Conservation (phyloP, 2,113 vertebrate species). For the Elephantulus edwardii region DNA sequence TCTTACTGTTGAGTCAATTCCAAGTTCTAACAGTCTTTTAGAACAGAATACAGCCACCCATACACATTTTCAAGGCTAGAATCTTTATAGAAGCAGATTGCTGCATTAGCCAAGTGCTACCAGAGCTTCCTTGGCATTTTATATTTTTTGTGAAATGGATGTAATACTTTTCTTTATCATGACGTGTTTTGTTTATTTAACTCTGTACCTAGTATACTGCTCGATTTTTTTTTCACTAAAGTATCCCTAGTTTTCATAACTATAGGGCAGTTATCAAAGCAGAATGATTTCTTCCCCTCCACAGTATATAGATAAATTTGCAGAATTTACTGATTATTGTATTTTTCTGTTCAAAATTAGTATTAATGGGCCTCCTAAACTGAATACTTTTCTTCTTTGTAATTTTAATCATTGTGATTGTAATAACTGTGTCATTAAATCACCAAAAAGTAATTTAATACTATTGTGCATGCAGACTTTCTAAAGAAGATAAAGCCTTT, state of each 20-base stretch:
- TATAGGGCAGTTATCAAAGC: constrained; percentile 22
- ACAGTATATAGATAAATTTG: constrained; percentile 50
- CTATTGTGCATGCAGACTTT: constrained; percentile 86
- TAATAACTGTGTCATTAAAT: constrained; percentile 26
- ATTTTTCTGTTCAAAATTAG: constrained; percentile 56
- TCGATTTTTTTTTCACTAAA: constrained; percentile 51
- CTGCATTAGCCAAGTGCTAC: neutral
- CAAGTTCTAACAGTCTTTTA: neutral
- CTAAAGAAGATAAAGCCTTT: constrained; percentile 92
- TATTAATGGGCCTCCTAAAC: constrained; percentile 42
- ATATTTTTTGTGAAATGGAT: constrained; percentile 34
- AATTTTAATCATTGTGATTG: constrained; percentile 54
- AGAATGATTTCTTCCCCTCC: constrained; percentile 51
- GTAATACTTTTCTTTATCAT: constrained; percentile 28
- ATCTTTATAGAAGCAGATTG: neutral
- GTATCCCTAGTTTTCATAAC: constrained; percentile 57
- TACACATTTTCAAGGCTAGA: neutral
- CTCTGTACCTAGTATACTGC: constrained; percentile 30
- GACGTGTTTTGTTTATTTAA: neutral
- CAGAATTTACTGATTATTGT: neutral
- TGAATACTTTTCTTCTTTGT: constrained; percentile 56
- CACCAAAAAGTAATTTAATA: constrained; percentile 68
- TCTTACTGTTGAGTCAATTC: neutral
- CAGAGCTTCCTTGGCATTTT: neutral
- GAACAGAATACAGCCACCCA: neutral